Evolutionary conservation across 1,140 invertebrate genomes (phyloP), one percentile per base, ranked within the genome.

Genomic region (Nasonia longicornis): DNA sequence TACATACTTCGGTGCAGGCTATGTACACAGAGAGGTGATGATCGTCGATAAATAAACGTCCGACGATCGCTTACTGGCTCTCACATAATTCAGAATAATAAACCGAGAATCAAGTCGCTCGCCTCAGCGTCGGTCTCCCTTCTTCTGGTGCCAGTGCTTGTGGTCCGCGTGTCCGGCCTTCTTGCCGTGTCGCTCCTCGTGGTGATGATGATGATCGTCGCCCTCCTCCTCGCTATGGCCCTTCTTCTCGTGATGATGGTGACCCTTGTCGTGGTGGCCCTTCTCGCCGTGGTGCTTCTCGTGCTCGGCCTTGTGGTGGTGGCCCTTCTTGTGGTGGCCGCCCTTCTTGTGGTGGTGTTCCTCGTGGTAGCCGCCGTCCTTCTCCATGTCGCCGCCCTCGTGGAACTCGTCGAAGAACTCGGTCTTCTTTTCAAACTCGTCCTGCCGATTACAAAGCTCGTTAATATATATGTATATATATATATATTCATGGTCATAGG

Each of bases 211-310:
- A 4, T 84, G 74, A 22, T 83, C 83, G 72, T 84, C 87, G 0
- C 87, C 91, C 3, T 88, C 89, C 69, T 93, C 91, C 12, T 92
- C 82, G 14, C 93, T 92, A 74, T 93, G 91, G 0, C 93, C 94
- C 4, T 87, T 90, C 0, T 92, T 87, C 2, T 92, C 89, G 78
- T 93, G 85, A 58, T 91, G 87, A 80, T 94, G 91, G 7, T 92
- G 90, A 6, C 93, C 93, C 80, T 94, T 93, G 63, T 89, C 86
- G 84, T 92, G 89, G 73, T 93, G 89, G 0, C 91, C 91, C 79
- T 92, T 91, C 42, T 94, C 92, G 0, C 94, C 94, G 77, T 94
- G 91, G 8, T 91, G 88, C 45, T 91, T 90, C 8, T 92, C 89
- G n/a, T 92, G 85, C 74, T 92, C 88, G 0, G 83, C 90, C 2